Evolutionary conservation across 2,113 vertebrate genomes (phyloP), one percentile per base, ranked within the genome.

Genomic region (Seriola rivoliana): DNA sequence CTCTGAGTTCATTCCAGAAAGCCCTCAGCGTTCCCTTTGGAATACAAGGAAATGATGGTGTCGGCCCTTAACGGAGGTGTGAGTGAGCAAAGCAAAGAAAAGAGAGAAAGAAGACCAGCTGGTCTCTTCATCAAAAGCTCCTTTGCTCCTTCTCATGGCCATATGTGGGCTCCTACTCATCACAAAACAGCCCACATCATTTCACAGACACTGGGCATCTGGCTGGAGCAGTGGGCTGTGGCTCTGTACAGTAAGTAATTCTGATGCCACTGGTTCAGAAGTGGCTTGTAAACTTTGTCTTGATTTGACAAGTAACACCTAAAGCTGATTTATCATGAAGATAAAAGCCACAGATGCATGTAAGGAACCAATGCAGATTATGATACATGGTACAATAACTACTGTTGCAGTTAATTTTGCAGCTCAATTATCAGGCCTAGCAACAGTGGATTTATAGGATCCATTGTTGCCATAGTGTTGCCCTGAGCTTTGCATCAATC

Each of bases 41-140:
- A 85, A 77, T 85, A 86, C 80, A 83, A 75, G 79, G 76, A 81
- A 75, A 82, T 83, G 78, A 88, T 91, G 72, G 91, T 85, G 55
- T 42, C 13, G 4, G 38, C 70, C 74, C 80, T 78, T 81, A 21
- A 83, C 84, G 86, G 86, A 89, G 73, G 85, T 78, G 77, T 78
- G 82, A 74, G 81, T 60, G 70, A 77, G 82, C 10, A 75, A 66
- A 63, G 75, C 68, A 80, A 81, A 81, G 82, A 74, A 78, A 80
- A 82, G 76, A 81, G 59, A 79, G 71, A 88, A 86, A 88, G 82
- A 78, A 74, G 48, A 87, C 79, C 93, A 92, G 89, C 89, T 93
- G 91, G 87, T 88, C 65, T 84, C 73, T 84, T 89, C 70, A 86
- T 90, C 84, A 80, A 82, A 88, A 79, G 75, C 83, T 66, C 66